Evolutionary conservation across 2,113 vertebrate species (phyloP).

Genomic region (Phalacrocorax aristotelis): DNA sequence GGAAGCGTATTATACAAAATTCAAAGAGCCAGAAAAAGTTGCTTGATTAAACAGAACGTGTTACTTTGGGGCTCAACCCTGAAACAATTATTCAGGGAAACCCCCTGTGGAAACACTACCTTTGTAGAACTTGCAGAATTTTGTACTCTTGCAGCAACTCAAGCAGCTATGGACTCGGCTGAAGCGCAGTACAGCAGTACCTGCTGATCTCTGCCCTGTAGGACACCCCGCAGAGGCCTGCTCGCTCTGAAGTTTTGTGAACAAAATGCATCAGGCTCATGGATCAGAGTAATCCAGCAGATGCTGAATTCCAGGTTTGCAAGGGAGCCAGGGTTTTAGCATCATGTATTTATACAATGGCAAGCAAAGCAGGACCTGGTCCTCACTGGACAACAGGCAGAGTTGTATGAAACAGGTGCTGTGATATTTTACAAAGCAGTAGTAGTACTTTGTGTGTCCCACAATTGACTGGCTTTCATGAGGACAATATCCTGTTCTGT

Average conservation of each 20-base stretch:
- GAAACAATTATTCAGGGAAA: not conserved
- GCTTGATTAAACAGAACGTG: not conserved
- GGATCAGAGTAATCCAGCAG: not conserved
- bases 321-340: not conserved
- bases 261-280: not conserved
- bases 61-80: not conserved
- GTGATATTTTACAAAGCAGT: not conserved
- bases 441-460: not conserved
- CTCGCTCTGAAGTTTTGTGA: not conserved
- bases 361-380: not conserved
- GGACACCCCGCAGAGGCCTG: not conserved
- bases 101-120: not conserved
- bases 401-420: rapidly evolving
- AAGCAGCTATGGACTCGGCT: not conserved
- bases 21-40: not conserved
- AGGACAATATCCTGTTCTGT: not conserved
- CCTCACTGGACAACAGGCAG: not conserved
- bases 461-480: not conserved
- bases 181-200: not conserved
- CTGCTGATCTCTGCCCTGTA: not conserved
- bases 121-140: not conserved
- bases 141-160: not conserved
- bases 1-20: not conserved
- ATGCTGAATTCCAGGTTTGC: not conserved
- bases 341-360: not conserved